Evolutionary conservation across 2,888 invertebrate species (phyloP), one percentile per base, ranked within the genome.

Genomic region (Nipponacmea schrenckii): DNA sequence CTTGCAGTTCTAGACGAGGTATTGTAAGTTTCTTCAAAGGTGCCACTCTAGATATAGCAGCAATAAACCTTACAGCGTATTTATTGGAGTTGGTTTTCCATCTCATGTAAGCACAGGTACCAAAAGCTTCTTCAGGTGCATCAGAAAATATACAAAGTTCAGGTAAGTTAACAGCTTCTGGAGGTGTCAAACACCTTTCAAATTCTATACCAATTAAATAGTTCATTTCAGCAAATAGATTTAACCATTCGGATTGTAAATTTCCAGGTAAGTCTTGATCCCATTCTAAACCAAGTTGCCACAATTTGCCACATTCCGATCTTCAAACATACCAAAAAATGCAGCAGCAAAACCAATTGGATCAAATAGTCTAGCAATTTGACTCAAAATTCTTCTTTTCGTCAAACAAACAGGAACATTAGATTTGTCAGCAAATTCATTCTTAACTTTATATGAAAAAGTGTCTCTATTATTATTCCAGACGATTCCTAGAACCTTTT

Each of bases 61-160:
- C 48, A 15, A 48, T 4, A 46, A 46, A 46, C 17, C 46, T 12
- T n/a, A 15, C 50, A 50, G 50, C 17, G 20, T 50, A 50, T 31
- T 31, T 7, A n/a, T 20, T 20, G 20, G 20, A 15, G 20, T 50
- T 20, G 20, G 17, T 50, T 50, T 50, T 50, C 50, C 50, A 50
- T 50, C 50, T 50, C 50, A 50, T 8, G 50, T 50, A 50, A 50
- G 50, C 50, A 7, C n/a, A 50, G 5, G 50, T 20, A 20, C 50
- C 14, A 20, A 50, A 50, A n/a, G 50, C 50, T 10, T 50, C 50
- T n/a, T 50, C 50, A 20, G 50, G 14, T 4, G 50, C 50, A 50
- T 50, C 50, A 20, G 56, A 56, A 56, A 56, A 56, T 56, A 56
- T 56, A 56, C 56, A 56, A 20, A 56, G 56, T 56, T 20, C 56